A percentile compares a stretch with the other conserved stretches of the same genome.
Conservation (phyloP, 2,113 vertebrate genomes). For the Hoplias malabaricus region DNA sequence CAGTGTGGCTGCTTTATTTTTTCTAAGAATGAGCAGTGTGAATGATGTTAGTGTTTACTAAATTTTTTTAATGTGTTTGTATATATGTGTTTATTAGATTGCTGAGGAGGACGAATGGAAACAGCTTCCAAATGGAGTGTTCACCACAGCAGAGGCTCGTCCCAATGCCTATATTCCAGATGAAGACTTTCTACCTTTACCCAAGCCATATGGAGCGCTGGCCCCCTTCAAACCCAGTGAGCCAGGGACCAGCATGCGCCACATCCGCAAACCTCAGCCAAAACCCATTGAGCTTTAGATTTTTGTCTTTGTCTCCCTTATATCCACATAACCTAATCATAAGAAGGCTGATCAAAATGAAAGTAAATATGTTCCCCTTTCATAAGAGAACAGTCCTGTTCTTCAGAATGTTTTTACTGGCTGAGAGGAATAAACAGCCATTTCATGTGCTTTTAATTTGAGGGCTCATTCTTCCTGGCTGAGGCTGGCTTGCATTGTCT, state of each 20-base stretch:
- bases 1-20: no score
- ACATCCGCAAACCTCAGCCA: conserved; percentile 78
- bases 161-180: conserved; percentile 79
- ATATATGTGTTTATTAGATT: conserved; percentile 62
- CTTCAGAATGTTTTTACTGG: background rate
- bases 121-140: conserved; percentile 61
- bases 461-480: background rate
- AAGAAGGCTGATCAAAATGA: background rate
- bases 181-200: conserved; percentile 70
- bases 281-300: conserved; percentile 77
- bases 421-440: background rate
- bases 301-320: background rate
- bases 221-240: conserved; percentile 82
- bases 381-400: conserved; percentile 1
- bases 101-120: conserved; percentile 68
- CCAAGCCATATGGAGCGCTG: conserved; percentile 77
- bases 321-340: background rate
- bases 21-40: no score
- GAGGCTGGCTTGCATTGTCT: background rate
- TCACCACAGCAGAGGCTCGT: conserved; percentile 75
- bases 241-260: conserved; percentile 75
- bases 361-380: background rate
- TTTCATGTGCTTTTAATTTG: conserved; percentile 15
- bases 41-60: no score
- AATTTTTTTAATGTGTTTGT: background rate